phyloP scores from a whole-genome alignment of 2,888 invertebrate species.

The Esperia sulphurella region DNA sequence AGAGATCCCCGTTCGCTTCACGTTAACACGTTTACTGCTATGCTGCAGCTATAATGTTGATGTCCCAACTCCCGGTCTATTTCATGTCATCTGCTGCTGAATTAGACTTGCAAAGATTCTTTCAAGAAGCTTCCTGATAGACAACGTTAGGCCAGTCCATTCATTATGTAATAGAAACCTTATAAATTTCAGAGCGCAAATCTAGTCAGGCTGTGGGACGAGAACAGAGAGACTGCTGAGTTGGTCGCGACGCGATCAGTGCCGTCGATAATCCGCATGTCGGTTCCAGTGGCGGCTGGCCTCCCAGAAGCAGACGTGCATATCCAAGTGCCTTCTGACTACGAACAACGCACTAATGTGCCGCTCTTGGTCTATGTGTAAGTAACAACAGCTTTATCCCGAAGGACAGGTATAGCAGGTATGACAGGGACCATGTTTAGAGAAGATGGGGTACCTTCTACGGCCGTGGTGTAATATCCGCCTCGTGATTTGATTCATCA shows the following conservation, averaged over 20 bases:
- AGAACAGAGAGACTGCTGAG: constrained; percentile 77
- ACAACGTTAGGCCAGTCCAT: no score
- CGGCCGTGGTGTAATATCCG: no score
- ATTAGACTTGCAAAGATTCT: no score
- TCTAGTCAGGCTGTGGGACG: constrained; percentile 80
- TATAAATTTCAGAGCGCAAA: constrained; percentile 47
- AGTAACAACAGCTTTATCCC: constrained; percentile 62
- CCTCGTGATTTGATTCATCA: no score
- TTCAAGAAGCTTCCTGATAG: neutral
- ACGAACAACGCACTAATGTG: constrained; percentile 85
- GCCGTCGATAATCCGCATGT: constrained; percentile 80
- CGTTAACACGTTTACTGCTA: no score
- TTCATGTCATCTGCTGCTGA: no score
- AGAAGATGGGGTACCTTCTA: no score
- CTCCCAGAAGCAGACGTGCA: constrained; percentile 84
- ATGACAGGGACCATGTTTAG: no score
- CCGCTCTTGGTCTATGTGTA: constrained; percentile 92
- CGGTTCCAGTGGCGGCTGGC: constrained; percentile 82
- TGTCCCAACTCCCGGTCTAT: no score
- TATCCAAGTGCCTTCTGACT: constrained; percentile 85
- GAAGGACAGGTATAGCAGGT: neutral
- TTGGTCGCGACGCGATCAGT: constrained; percentile 67
- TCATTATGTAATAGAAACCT: constrained; percentile 12
- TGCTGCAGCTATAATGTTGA: no score
- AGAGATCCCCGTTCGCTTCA: no score